phyloP scores from a whole-genome alignment of 2,113 vertebrate species.

The Ibidorhyncha struthersii region DNA sequence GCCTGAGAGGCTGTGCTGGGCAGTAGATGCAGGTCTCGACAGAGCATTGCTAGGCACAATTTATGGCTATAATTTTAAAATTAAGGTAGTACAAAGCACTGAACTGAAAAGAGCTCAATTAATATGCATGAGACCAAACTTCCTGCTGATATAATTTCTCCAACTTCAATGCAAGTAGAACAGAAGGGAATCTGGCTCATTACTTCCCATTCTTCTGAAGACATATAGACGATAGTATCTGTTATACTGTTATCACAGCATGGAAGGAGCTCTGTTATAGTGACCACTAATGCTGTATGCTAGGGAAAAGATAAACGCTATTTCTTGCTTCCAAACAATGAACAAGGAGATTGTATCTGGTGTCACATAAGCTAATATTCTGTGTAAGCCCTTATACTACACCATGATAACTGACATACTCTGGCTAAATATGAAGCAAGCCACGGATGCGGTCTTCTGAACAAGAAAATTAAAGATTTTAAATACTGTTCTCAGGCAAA shows the following conservation, averaged over 20 bases:
- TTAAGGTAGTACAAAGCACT: conserved; percentile 44
- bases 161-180: not conserved
- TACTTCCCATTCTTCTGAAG: conserved; percentile 50
- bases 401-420: not conserved
- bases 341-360: not conserved
- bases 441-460: not conserved
- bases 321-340: conserved; percentile 12
- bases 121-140: conserved; percentile 38
- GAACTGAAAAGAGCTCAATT: conserved; percentile 44
- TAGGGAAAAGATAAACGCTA: not conserved
- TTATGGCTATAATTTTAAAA: conserved; percentile 33
- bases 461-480: not conserved
- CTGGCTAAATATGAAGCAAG: not conserved
- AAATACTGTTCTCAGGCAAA: not conserved
- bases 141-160: conserved; percentile 43
- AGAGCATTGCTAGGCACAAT: not conserved
- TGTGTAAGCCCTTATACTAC: not conserved
- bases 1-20: not conserved
- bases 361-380: not conserved
- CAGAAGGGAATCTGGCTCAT: conserved; percentile 29
- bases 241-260: conserved; percentile 22
- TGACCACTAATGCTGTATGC: not conserved
- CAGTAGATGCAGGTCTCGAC: not conserved
- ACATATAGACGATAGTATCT: conserved; percentile 12
- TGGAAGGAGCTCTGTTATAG: not conserved